These are phyloP conservation scores for Ibycter americanus DNA, from an alignment of 2,797 vertebrate genomes.

Conservation along the genomic window DNA sequence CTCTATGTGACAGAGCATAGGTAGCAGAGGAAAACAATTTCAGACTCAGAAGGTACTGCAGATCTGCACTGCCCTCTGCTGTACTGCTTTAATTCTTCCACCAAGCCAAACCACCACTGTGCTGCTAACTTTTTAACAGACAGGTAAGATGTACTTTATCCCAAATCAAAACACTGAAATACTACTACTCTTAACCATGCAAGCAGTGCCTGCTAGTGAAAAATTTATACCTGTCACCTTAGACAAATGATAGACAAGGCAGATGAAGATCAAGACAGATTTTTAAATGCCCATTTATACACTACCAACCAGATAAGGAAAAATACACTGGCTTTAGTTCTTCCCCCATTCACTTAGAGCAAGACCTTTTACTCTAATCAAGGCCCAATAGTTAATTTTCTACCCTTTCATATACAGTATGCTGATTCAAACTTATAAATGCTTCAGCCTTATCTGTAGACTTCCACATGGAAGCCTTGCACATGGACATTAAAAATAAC, in stretches of 20 bases:
- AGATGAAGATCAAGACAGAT: neutral
- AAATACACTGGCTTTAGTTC: neutral
- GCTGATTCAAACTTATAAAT: neutral
- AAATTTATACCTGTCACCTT: neutral
- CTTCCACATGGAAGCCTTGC: neutral
- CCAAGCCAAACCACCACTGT: neutral
- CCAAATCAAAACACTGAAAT: neutral
- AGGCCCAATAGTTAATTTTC: neutral
- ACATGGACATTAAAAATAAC: neutral
- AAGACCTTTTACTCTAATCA: neutral
- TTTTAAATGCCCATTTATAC: neutral
- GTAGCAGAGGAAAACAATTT: neutral
- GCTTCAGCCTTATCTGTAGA: neutral
- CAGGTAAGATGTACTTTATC: neutral
- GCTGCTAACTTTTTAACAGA: neutral
- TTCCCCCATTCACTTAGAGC: neutral
- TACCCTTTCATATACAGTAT: neutral
- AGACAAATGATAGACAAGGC: neutral
- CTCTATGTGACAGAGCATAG: neutral
- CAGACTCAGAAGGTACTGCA: neutral
- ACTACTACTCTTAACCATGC: neutral
- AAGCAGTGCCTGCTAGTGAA: neutral
- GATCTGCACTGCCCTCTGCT: conserved; percentile 70
- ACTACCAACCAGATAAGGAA: neutral
- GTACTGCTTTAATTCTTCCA: neutral